Conservation (phyloP, 2,888 invertebrate genomes). For the Euzophera pinguis region DNA sequence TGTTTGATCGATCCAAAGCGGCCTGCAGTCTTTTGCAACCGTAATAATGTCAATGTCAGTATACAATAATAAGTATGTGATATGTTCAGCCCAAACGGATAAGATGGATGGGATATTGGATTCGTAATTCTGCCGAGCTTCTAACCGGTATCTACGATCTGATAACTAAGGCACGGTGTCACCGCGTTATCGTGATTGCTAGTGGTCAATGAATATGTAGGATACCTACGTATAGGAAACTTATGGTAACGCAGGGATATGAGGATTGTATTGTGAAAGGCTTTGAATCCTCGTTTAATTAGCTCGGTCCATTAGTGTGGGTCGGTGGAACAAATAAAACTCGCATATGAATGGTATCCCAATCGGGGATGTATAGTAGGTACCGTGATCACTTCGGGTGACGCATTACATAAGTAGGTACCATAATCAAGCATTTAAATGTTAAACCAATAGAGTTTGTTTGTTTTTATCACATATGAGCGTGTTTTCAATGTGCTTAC, state of each 20-base stretch:
- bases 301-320: slow-evolving; percentile 53
- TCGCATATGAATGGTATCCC: slow-evolving; percentile 45
- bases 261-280: slow-evolving; percentile 25
- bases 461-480: too few relatives aligned
- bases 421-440: too few relatives aligned
- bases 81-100: background rate
- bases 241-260: slow-evolving; percentile 17
- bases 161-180: slow-evolving; percentile 3
- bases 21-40: too few relatives aligned
- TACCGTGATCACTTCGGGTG: slow-evolving; percentile 28
- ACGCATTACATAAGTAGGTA: background rate
- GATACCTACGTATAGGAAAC: slow-evolving; percentile 13
- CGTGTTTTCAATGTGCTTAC: too few relatives aligned
- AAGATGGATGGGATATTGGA: background rate
- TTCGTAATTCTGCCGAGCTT: background rate
- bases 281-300: slow-evolving; percentile 55
- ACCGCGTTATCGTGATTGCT: slow-evolving; percentile 2
- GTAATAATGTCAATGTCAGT: too few relatives aligned
- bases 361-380: slow-evolving; percentile 27
- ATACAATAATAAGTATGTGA: background rate
- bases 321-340: slow-evolving; percentile 48
- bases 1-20: too few relatives aligned
- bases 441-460: too few relatives aligned
- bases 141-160: slow-evolving; percentile 2
- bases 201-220: slow-evolving; percentile 23